These are phyloP conservation scores for Eilema caniola DNA, from an alignment of 2,888 invertebrate genomes.

Conservation along the genomic window DNA sequence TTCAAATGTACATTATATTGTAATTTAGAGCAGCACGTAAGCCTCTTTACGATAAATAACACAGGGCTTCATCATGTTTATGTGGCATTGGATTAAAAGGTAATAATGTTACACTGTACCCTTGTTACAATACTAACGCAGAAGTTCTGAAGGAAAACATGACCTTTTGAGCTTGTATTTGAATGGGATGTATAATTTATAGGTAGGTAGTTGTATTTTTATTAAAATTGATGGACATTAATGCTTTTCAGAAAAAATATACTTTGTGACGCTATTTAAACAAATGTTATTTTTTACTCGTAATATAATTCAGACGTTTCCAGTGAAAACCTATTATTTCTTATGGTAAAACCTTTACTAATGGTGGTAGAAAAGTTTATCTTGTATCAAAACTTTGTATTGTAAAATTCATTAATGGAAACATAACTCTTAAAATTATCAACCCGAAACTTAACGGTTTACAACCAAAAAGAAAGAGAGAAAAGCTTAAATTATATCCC, in stretches of 20 bases:
- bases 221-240: too few relatives aligned
- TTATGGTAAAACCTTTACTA: too few relatives aligned
- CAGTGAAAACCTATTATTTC: too few relatives aligned
- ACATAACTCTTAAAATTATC: neutral
- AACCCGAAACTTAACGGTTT: neutral
- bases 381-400: too few relatives aligned
- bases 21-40: neutral
- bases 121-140: neutral
- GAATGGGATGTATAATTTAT: neutral
- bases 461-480: slow-evolving; percentile 17
- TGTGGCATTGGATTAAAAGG: neutral
- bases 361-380: too few relatives aligned
- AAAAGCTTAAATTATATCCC: slow-evolving; percentile 22
- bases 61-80: neutral
- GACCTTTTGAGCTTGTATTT: too few relatives aligned
- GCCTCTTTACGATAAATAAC: neutral
- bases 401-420: neutral
- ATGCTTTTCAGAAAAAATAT: too few relatives aligned
- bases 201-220: too few relatives aligned
- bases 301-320: too few relatives aligned
- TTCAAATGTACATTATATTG: neutral
- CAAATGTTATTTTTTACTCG: too few relatives aligned
- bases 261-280: too few relatives aligned
- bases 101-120: neutral
- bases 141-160: too few relatives aligned